These are phyloP conservation scores for Macropodus opercularis DNA, from an alignment of 2,797 vertebrate species.

Conservation along the genomic window DNA sequence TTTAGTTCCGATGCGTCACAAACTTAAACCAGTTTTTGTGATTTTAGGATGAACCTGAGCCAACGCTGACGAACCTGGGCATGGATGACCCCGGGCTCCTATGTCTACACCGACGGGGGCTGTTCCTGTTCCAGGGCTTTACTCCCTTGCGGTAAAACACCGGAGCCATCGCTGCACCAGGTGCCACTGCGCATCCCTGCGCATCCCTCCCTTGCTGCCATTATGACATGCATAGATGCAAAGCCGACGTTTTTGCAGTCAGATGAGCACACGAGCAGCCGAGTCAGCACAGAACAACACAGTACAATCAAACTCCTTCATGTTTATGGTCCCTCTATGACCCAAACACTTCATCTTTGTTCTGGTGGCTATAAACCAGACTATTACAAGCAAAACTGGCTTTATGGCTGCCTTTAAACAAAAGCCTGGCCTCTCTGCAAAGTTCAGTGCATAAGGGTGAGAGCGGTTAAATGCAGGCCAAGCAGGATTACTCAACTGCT, in stretches of 20 bases:
- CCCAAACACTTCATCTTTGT: conserved; percentile 65
- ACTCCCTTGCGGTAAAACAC: conserved; percentile 39
- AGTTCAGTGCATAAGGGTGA: conserved; percentile 64
- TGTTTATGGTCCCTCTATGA: conserved; percentile 54
- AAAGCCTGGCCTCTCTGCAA: conserved; percentile 40
- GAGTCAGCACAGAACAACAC: conserved; percentile 40
- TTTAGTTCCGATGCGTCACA: conserved; percentile 51
- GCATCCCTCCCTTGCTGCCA: conserved; percentile 9
- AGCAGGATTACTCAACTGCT: conserved; percentile 66
- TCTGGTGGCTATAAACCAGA: conserved; percentile 53
- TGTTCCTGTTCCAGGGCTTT: not conserved
- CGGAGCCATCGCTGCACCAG: conserved; percentile 37
- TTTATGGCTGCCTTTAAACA: conserved; percentile 48
- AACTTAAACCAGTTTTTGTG: conserved; percentile 48
- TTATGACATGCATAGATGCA: conserved; percentile 31
- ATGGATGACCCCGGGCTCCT: conserved; percentile 17
- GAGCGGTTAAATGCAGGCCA: conserved; percentile 55
- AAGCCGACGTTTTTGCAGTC: conserved; percentile 16
- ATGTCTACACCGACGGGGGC: conserved; percentile 24
- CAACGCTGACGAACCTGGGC: conserved; percentile 15
- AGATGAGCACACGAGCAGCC: conserved; percentile 2
- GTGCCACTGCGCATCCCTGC: conserved; percentile 11
- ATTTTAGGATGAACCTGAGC: conserved; percentile 37
- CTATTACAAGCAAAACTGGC: conserved; percentile 43
- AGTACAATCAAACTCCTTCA: conserved; percentile 58